phyloP scores from a whole-genome alignment of 2,797 vertebrate genomes.

The Aplochiton taeniatus region DNA sequence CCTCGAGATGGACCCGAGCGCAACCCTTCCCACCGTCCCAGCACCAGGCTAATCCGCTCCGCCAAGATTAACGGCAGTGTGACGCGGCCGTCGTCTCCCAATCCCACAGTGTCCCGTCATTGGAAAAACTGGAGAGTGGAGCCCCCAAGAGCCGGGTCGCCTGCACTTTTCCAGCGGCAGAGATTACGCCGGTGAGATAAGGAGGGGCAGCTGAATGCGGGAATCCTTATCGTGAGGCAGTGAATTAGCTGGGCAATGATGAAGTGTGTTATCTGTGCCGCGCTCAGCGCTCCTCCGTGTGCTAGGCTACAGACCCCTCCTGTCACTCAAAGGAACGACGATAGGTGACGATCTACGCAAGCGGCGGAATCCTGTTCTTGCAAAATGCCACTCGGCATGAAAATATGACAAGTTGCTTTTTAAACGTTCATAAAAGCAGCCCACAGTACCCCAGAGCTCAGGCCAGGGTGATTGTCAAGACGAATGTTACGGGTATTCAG shows the following conservation, averaged over 20 bases:
- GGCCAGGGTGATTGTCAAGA: too few species aligned
- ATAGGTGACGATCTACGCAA: constrained; percentile 45
- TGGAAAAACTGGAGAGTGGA: neutral
- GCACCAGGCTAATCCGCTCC: constrained; percentile 42
- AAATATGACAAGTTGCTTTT: constrained; percentile 29
- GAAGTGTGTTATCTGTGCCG: constrained; percentile 69
- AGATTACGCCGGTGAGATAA: constrained; percentile 71
- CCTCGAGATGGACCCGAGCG: too few species aligned
- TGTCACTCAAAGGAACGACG: constrained; percentile 51
- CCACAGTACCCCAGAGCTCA: too few species aligned
- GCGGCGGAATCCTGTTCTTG: constrained; percentile 41
- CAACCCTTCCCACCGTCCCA: constrained; percentile 10
- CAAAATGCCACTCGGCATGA: constrained; percentile 15
- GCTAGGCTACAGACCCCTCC: constrained; percentile 21
- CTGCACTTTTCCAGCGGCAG: constrained; percentile 24
- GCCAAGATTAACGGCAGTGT: constrained; percentile 3
- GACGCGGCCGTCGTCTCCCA: constrained; percentile 19
- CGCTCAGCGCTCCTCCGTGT: constrained; percentile 59
- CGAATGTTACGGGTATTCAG: too few species aligned
- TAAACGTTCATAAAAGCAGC: neutral
- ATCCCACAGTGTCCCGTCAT: neutral
- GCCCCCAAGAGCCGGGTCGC: constrained; percentile 26
- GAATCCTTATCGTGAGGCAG: constrained; percentile 71
- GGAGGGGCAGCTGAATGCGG: constrained; percentile 57
- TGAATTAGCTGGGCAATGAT: constrained; percentile 58